Base-by-base conservation (phyloP, 2,797 vertebrate species). In the Hirundo rustica region DNA sequence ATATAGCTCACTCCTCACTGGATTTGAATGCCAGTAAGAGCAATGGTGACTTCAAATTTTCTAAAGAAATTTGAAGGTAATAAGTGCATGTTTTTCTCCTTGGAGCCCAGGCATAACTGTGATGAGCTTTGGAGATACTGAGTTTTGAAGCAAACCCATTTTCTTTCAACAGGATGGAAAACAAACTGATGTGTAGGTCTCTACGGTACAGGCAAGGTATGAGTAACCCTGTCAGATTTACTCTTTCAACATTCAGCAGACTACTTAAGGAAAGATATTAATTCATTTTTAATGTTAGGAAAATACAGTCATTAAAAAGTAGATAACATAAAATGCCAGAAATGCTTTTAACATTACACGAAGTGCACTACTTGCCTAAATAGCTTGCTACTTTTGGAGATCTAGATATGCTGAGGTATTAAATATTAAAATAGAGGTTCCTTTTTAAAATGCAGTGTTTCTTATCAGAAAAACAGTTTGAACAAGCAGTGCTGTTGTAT, bases 251-350 rank as follows among this genome's bases (percentile, higher is more conserved):
- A 93, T 97, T 97, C 96, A 95, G 96, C 93, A 96, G 92, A 97
- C 97, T 98, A 97, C 98, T 98, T 97, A 98, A 96, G 95, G 96
- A 97, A 96, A 97, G 92, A 97, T 97, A 98, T 98, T 98, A 98
- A 98, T 98, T 97, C 97, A 98, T 98, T 98, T 98, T 98, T 98
- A 98, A 98, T 98, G 98, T 96, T 98, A 97, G 93, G 96, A 98
- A 98, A 98, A 98, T 98, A 98, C 19, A 97, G 96, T 97, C 98
- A 97, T 98, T 98, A 98, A 97, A 98, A 97, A 97, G 95, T 95
- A 98, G 97, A 97, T 98, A 97, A 97, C 97, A 97, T 97, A 97
- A 98, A 98, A 98, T 96, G 97, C 98, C 98, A 98, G 97, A 97
- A 98, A 98, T 98, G 98, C 98, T 98, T 98, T 98, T 98, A 98